Conservation (phyloP, 1,140 invertebrate genomes). For the Stratiolaelaps scimitus region DNA sequence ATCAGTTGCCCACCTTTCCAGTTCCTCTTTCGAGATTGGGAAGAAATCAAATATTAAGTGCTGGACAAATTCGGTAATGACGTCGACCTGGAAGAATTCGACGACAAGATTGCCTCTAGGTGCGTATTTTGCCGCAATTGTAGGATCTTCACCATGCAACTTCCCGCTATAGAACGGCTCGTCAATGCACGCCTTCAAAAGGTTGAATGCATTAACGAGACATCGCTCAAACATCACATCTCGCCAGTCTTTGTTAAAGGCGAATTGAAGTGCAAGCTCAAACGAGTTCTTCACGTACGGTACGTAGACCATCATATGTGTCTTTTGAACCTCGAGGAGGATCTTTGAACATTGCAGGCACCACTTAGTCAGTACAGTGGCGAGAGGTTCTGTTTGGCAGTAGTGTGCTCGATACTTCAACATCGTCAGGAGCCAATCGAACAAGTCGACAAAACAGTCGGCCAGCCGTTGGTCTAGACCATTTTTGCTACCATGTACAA, state of each 20-base stretch:
- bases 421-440: constrained; percentile 25
- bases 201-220: constrained; percentile 22
- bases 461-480: constrained; percentile 2
- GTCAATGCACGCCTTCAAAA: constrained; percentile 19
- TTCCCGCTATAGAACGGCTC: background rate
- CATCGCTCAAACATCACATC: constrained; percentile 20
- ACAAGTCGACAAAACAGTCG: constrained; percentile 14
- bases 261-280: constrained; percentile 6
- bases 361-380: constrained; percentile 10
- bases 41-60: constrained; percentile 10
- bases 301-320: background rate
- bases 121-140: background rate
- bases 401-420: constrained; percentile 8
- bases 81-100: background rate
- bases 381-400: background rate
- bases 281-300: constrained; percentile 16
- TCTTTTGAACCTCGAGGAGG: constrained; percentile 12
- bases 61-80: constrained; percentile 1
- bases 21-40: constrained; percentile 2
- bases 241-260: constrained; percentile 18
- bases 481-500: constrained; percentile 31
- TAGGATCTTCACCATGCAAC: background rate
- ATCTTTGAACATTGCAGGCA: constrained; percentile 22
- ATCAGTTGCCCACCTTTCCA: constrained; percentile 9
- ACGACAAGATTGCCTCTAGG: background rate